A percentile compares a stretch with the other conserved stretches of the same genome.
These are phyloP conservation scores for Drosophila parvula DNA, from an alignment of 1,140 invertebrate genomes.

Conservation along the genomic window DNA sequence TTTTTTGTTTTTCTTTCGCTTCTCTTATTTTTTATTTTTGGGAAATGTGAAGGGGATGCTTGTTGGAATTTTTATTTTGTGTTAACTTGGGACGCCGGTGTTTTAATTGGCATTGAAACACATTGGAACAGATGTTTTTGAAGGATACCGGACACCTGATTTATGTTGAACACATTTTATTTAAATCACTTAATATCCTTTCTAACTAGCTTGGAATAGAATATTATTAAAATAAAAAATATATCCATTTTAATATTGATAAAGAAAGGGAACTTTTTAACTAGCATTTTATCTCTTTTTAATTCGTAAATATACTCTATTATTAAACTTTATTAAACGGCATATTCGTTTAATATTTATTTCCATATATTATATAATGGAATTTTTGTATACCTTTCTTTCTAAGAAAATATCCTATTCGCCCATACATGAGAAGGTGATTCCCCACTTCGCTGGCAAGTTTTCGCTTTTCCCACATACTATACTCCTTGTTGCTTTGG, in stretches of 20 bases:
- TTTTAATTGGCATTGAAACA: slow-evolving; percentile 1
- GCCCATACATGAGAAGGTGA: background rate
- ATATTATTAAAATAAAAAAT: background rate
- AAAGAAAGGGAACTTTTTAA: background rate
- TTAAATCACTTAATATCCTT: too few relatives aligned
- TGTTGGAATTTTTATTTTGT: background rate
- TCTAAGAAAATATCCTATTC: background rate
- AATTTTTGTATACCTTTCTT: background rate
- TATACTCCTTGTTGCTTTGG: slow-evolving; percentile 23
- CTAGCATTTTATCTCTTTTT: background rate
- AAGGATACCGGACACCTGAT: background rate
- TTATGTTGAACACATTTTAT: background rate
- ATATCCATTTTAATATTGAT: background rate
- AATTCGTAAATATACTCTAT: background rate
- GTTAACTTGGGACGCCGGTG: background rate
- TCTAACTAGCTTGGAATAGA: too few relatives aligned
- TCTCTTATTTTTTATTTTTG: background rate
- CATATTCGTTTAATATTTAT: background rate
- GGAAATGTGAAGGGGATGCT: background rate
- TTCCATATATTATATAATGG: too few relatives aligned
- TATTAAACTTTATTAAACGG: background rate
- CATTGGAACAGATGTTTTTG: too few relatives aligned
- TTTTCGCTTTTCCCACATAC: slow-evolving; percentile 7
- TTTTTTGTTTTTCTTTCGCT: slow-evolving; percentile 10
- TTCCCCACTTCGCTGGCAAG: background rate